Base-by-base conservation (phyloP, 2,888 invertebrate genomes). In the Sesamia inferens region DNA sequence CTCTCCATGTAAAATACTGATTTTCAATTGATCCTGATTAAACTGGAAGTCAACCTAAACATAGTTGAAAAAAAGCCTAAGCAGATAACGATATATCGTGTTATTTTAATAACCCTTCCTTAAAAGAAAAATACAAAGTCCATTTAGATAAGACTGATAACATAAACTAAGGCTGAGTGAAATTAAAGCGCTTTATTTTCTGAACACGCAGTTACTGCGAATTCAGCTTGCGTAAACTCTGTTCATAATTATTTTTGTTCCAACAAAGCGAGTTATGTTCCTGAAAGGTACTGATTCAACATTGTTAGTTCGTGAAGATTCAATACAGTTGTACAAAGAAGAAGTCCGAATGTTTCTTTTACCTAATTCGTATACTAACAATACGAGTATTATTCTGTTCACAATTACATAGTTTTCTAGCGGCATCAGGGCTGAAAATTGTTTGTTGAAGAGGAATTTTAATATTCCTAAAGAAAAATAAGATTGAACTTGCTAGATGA, bases 151-250 rank as follows among this genome's bases (percentile, higher is more conserved):
- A 59, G 44, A 47, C 75, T 48, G 58, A 19, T 22, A 39, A 39
- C 54, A 54, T 76, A 51, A 66, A 59, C 39, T 54, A 44, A 76
- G 22, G 59, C 67, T 14, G 31, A 19, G 19, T 39, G 54, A 61
- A 68, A 59, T 54, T 59, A 61, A 47, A 61, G 61, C 54, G 31
- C 16, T 74, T 76, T 76, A 59, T 24, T 76, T 54, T 76, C 76
- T 54, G 67, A 39, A 54, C 58, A 67, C 67, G 54, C 54, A 61
- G 31, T 19, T 47, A 13, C 54, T 76, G 47, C 24, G 54, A 68
- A 68, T 68, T 67, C 16, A 42, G 59, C 39, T 74, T 76, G 68
- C 76, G 59, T 54, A 76, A 67, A 39, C 59, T 61, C 59, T 24
- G 44, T 67, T 39, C 51, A 47, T 68, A 68, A 72, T 72, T 72